phyloP scores from a whole-genome alignment of 2,113 vertebrate species.

The Dasypus novemcinctus region DNA sequence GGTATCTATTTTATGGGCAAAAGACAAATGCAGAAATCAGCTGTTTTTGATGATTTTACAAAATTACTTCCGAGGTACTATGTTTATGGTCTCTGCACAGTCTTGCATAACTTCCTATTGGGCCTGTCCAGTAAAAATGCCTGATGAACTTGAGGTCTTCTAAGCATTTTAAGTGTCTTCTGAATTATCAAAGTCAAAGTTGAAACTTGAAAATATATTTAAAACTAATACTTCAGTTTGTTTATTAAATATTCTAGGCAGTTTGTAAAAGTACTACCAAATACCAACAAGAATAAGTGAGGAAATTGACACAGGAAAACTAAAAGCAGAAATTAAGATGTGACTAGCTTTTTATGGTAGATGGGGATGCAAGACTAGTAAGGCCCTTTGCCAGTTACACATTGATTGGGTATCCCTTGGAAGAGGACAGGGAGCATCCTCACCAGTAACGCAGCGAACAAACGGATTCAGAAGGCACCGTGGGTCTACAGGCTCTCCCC shows the following conservation, averaged over 20 bases:
- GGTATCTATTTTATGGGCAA: neutral
- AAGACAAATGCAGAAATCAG: neutral
- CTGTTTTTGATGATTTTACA: neutral
- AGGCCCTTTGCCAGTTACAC: neutral
- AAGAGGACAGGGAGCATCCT: neutral
- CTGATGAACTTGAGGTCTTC: neutral
- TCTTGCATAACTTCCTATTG: neutral
- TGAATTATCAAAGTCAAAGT: neutral
- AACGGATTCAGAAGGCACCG: neutral
- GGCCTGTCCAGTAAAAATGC: neutral
- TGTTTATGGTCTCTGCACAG: neutral
- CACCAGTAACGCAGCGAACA: neutral
- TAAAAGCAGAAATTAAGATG: neutral
- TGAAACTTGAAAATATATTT: neutral
- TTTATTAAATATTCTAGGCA: neutral
- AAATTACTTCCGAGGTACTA: neutral
- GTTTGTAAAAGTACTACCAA: neutral
- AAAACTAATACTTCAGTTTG: neutral
- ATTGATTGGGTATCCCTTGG: neutral
- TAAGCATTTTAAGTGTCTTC: neutral
- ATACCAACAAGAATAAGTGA: neutral
- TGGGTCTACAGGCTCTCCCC: neutral
- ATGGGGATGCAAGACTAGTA: accelerated
- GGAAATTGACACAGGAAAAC: neutral
- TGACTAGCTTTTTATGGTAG: neutral